Evolutionary conservation across 2,888 invertebrate genomes (phyloP), one percentile per base, ranked within the genome.

Genomic region (Zygaena filipendulae): DNA sequence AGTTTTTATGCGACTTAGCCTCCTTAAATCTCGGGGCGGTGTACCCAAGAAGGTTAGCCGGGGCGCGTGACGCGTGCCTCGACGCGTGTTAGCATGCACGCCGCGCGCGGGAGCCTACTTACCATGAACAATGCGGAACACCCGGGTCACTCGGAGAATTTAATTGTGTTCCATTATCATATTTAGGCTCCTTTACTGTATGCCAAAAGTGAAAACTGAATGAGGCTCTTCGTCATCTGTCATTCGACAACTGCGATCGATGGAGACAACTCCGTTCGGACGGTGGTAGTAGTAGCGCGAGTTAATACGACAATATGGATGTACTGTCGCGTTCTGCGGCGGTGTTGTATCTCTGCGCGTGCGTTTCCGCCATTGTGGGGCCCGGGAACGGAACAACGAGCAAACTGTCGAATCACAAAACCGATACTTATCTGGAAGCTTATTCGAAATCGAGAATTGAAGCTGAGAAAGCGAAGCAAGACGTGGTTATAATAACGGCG

Each of bases 381-480:
- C 74, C 72, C 7, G 33, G 38, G n/a, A n/a, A n/a, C n/a, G 45
- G 42, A 11, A 77, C 72, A 36, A 52, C 47, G 31, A 75, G 70
- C 1, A 71, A 69, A 46, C 29, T 45, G 10, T 30, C 45, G 9
- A 11, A 34, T 46, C 11, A 49, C 60, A 74, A 72, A 52, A 67
- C 66, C 2, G 87, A 88, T 53, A 84, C 85, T 2, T 88, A 87
- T 45, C 57, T 88, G 40, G 84, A 86, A 21, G 87, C 87, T 2
- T 82, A 86, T 43, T 81, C 82, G 4, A 82, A 85, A 43, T 84
- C 85, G 11, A 57, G 48, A 52, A 72, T 56, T 49, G 77, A 58
- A 60, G 81, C 63, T 41, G 81, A 62, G 52, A 74, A 64, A 47
- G 67, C 70, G 30, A 71, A 68, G 39, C 66, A 70, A 52, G 70